Percentiles rank a stretch among this genome's conserved stretches.
These are phyloP conservation scores for Sandelia bainsii DNA, from an alignment of 2,797 vertebrate species.

Conservation along the genomic window DNA sequence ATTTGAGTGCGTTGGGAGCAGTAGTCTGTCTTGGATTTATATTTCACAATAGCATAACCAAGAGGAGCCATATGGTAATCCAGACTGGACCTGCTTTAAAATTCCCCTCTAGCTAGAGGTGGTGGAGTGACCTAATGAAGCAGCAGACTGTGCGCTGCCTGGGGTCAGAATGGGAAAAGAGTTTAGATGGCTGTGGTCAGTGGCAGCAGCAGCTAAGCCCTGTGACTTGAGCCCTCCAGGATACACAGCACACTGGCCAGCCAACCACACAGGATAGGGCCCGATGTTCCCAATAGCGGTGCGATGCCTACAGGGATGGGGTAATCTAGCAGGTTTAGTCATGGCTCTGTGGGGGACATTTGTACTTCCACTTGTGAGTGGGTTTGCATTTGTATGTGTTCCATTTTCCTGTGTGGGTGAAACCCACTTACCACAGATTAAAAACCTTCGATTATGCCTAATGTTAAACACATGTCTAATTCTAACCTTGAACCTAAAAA, in stretches of 20 bases:
- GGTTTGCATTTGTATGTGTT: constrained; percentile 11
- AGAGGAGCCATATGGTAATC: constrained; percentile 78
- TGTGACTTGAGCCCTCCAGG: constrained; percentile 53
- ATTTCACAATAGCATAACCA: constrained; percentile 73
- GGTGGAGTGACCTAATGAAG: constrained; percentile 78
- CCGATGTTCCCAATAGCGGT: constrained; percentile 42
- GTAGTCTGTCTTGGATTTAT: constrained; percentile 67
- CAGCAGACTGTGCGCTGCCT: constrained; percentile 70
- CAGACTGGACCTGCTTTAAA: constrained; percentile 75
- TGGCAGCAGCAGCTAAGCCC: constrained; percentile 63
- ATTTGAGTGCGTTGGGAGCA: constrained; percentile 49
- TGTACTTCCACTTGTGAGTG: constrained; percentile 19
- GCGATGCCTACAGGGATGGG: constrained; percentile 45
- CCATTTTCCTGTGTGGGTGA: constrained; percentile 11
- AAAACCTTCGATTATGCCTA: background rate
- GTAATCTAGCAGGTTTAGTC: constrained; percentile 68
- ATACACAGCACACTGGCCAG: constrained; percentile 46
- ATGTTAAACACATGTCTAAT: constrained; percentile 27
- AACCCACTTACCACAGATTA: constrained; percentile 22
- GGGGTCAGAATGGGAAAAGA: constrained; percentile 66
- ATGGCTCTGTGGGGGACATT: constrained; percentile 48
- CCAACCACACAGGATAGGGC: constrained; percentile 60
- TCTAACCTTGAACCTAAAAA: constrained; percentile 10
- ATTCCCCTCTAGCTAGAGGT: constrained; percentile 58
- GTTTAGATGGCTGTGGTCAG: constrained; percentile 72